phyloP scores from a whole-genome alignment of 2,113 vertebrate species.

The Todiramphus saurophagus region DNA sequence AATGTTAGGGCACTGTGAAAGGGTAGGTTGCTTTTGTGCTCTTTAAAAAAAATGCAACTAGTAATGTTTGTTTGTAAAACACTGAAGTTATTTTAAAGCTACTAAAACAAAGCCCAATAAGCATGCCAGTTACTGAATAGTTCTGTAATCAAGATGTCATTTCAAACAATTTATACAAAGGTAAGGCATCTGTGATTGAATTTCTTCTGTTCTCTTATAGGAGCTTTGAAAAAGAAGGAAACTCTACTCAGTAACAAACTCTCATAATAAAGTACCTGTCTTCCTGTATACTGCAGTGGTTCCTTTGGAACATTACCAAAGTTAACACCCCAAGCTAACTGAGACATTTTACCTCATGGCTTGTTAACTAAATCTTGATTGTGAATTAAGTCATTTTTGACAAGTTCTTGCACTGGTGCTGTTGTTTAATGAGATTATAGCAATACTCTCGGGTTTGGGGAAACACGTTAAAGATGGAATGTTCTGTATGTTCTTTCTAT shows the following conservation, averaged over 20 bases:
- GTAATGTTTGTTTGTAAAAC: background rate
- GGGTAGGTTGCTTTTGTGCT: too few species aligned
- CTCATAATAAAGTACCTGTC: background rate
- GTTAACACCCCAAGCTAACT: background rate
- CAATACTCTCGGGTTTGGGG: background rate
- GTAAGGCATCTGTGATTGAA: background rate
- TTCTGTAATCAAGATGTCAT: background rate
- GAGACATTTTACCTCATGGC: background rate
- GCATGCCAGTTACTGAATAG: background rate
- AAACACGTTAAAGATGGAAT: background rate
- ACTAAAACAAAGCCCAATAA: background rate
- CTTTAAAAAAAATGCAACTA: background rate
- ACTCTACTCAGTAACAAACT: background rate
- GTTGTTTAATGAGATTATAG: background rate
- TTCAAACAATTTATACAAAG: background rate
- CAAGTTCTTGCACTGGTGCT: background rate
- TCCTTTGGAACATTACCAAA: background rate
- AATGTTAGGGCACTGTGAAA: background rate
- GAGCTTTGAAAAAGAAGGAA: background rate
- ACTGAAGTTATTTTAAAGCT: background rate
- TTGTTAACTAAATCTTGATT: background rate
- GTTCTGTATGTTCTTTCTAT: slow-evolving; percentile 36
- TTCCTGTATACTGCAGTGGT: background rate
- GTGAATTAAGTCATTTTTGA: background rate
- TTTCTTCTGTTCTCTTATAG: background rate